Conservation (phyloP, 2,113 vertebrate genomes). For the Mixornis gularis region DNA sequence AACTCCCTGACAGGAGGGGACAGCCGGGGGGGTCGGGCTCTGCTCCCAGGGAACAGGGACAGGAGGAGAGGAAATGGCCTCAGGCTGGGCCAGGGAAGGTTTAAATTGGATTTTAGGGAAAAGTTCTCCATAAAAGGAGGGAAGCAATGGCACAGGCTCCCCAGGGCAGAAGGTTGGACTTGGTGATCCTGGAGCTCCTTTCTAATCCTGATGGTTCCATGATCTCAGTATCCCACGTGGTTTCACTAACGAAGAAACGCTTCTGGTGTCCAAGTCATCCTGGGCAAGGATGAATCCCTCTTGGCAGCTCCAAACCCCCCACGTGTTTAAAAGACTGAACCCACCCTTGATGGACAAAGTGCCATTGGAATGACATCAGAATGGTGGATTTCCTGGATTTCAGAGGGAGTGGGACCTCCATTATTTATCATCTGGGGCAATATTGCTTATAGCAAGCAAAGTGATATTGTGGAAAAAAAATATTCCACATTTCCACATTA, state of each 20-base stretch:
- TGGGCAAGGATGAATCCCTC: rapidly evolving
- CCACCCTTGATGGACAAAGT: neutral
- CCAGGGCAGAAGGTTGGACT: rapidly evolving
- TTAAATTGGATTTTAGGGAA: neutral
- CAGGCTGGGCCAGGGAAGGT: rapidly evolving
- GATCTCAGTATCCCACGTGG: neutral
- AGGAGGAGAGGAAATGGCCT: neutral
- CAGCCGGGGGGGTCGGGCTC: neutral
- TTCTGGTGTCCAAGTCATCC: neutral
- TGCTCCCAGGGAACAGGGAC: neutral
- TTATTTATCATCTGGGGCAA: neutral
- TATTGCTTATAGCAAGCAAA: neutral
- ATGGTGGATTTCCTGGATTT: neutral
- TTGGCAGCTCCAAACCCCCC: neutral
- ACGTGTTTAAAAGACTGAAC: rapidly evolving
- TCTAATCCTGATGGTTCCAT: neutral
- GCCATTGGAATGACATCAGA: neutral
- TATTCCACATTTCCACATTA: neutral
- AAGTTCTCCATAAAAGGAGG: neutral
- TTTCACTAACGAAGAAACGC: neutral
- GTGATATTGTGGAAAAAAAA: neutral
- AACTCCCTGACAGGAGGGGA: neutral
- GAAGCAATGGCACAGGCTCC: neutral
- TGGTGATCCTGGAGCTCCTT: neutral
- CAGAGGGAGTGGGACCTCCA: neutral